These are phyloP conservation scores for Pelagia noctiluca DNA, from an alignment of 30 jellyfish, hydroid and myxozoan genomes.

Conservation along the genomic window DNA sequence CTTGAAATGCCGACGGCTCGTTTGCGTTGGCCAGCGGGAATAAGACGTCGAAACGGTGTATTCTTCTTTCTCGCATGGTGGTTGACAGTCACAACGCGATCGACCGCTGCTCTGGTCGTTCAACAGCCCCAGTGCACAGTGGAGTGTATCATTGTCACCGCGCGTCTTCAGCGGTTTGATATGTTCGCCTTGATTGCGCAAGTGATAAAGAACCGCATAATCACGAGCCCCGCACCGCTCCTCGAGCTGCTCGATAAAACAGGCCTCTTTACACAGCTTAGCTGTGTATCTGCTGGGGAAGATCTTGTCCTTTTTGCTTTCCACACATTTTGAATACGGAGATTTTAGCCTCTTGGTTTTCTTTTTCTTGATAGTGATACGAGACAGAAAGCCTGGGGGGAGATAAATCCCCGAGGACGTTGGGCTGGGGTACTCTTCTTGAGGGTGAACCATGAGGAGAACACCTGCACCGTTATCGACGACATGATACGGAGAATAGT, in stretches of 20 bases:
- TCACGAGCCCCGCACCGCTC: background rate
- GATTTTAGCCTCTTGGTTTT: background rate
- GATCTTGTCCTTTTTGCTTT: background rate
- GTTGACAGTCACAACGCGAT: constrained; percentile 28
- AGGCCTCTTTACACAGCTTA: background rate
- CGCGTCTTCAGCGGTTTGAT: background rate
- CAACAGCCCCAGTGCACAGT: background rate
- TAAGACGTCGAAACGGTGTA: background rate
- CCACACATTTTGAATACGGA: constrained; percentile 35
- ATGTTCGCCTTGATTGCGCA: background rate
- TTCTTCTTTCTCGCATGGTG: constrained; percentile 47
- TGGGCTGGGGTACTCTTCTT: constrained; percentile 31
- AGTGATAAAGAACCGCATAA: background rate
- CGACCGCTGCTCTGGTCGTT: background rate
- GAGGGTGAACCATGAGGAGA: constrained; percentile 35
- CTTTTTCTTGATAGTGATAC: constrained; percentile 1
- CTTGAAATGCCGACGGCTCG: constrained; percentile 21
- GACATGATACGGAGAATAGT: constrained; percentile 17
- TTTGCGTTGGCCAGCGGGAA: constrained; percentile 53
- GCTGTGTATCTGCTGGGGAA: constrained; percentile 3
- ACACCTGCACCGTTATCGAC: constrained; percentile 57
- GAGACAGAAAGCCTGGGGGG: constrained; percentile 44
- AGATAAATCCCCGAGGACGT: background rate
- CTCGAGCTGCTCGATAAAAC: background rate
- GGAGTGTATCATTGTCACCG: background rate